Evolutionary conservation across 2,888 invertebrate genomes (phyloP).

Genomic region (Elmis aenea): DNA sequence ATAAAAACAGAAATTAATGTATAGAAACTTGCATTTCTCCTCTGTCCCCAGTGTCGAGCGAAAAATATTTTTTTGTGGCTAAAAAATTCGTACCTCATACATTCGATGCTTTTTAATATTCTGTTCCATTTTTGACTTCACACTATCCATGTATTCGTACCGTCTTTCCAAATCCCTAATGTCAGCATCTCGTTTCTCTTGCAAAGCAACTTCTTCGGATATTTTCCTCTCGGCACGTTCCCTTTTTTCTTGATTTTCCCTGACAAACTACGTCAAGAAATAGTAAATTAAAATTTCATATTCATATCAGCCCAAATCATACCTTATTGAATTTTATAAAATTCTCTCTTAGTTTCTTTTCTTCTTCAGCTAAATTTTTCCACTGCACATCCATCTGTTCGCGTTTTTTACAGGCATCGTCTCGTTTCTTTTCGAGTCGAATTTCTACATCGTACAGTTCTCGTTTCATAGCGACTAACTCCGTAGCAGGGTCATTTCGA

Average conservation of each 20-base stretch:
- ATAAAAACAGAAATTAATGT: constrained; percentile 24
- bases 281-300: constrained; percentile 2
- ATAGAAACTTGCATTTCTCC: neutral
- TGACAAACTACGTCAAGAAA: constrained; percentile 49
- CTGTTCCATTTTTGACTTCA: constrained; percentile 53
- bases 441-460: constrained; percentile 52
- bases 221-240: constrained; percentile 58
- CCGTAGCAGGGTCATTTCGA: constrained; percentile 52
- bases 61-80: neutral
- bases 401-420: constrained; percentile 46
- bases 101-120: constrained; percentile 55
- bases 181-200: constrained; percentile 49
- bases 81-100: constrained; percentile 48
- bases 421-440: constrained; percentile 47
- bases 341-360: constrained; percentile 52
- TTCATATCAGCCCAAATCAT: constrained; percentile 7
- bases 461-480: constrained; percentile 52
- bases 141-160: constrained; percentile 48
- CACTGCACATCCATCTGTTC: constrained; percentile 51
- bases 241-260: constrained; percentile 61
- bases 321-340: constrained; percentile 60
- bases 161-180: constrained; percentile 50
- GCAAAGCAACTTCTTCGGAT: constrained; percentile 50
- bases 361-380: constrained; percentile 52
- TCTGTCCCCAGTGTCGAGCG: neutral